Evolutionary conservation across 37 sponge, comb jelly and placozoan species (phyloP), one percentile per base, ranked within the genome.

Genomic region (Crambe crambe): DNA sequence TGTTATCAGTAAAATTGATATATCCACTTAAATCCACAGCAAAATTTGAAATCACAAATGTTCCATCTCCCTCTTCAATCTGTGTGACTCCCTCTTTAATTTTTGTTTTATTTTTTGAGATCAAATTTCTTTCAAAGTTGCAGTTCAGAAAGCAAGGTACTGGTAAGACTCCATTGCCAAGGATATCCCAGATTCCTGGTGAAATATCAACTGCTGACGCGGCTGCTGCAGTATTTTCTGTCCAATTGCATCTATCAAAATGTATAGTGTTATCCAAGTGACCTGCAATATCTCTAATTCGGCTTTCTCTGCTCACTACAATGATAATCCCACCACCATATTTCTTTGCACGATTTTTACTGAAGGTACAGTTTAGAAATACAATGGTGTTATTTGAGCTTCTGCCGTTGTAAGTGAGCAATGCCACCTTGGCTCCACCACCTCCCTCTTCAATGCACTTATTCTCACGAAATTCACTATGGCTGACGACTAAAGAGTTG

Each of bases 121-220:
- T 51, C 1, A 9, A 8, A 23, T 70, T 70, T 4, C n/a, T 22
- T 34, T 1, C 42, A 27, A 73, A 73, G 17, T 2, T 32, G 58
- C 74, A 73, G 35, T 73, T 54, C 9, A 26, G 21, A 26, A 73
- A 73, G 1, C 47, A 22, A 30, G 74, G 56, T 17, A 31, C 58
- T 30, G 74, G 74, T 27, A 73, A 18, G 2, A 56, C 30, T 25
- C 74, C 74, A 29, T 5, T n/a, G 3, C 18, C 39, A 29, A 68
- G 36, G 12, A n/a, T 30, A 30, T 73, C 34, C 56, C 58, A 73
- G 1, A 73, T 18, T 10, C 1, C 42, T 56, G 74, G 74, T 27
- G 32, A 1, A 8, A 73, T 26, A 3, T 51, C 35, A 8, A 73
- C 57, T 17, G 74, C 74, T 27, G 74, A 47, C 3, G 57, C 74